Evolutionary conservation across 1,140 invertebrate species (phyloP).

Genomic region (Psix sp.): DNA sequence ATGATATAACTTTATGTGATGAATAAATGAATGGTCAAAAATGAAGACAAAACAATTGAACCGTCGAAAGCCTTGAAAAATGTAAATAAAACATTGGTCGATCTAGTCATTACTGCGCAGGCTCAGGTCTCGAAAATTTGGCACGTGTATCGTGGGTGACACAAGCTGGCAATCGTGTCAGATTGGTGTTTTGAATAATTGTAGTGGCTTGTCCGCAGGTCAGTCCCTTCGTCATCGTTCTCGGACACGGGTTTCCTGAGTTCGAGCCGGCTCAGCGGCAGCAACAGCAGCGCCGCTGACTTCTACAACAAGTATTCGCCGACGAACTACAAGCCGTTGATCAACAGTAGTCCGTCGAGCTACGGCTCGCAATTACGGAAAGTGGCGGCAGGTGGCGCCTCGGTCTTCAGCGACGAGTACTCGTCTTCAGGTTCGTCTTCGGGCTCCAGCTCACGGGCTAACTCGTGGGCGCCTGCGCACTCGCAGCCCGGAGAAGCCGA

Average conservation of each 20-base stretch:
- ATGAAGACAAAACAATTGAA: no score
- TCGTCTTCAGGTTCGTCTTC: slow-evolving; percentile 57
- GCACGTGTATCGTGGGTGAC: no score
- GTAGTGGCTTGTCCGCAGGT: no score
- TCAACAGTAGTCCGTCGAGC: slow-evolving; percentile 67
- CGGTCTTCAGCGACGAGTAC: slow-evolving; percentile 51
- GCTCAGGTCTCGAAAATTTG: no score
- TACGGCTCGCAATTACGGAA: slow-evolving; percentile 13
- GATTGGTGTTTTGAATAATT: no score
- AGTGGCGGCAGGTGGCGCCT: slow-evolving; percentile 34
- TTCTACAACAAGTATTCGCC: slow-evolving; percentile 81
- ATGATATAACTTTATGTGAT: no score
- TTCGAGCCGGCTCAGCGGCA: slow-evolving; percentile 44
- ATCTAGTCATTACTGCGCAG: no score
- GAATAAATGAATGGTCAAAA: no score
- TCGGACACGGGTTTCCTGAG: slow-evolving; percentile 54
- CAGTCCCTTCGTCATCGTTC: slow-evolving; percentile 68
- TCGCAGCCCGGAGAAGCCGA: slow-evolving; percentile 57
- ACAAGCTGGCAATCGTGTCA: no score
- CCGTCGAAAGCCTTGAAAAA: no score
- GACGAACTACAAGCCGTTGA: slow-evolving; percentile 79
- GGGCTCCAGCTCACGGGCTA: slow-evolving; percentile 49
- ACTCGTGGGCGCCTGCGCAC: slow-evolving; percentile 46
- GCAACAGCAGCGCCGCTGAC: slow-evolving; percentile 75
- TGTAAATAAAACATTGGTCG: no score